A percentile compares a stretch with the other conserved stretches of the same genome.
Conservation (phyloP, 2,797 vertebrate genomes). For the Ctenopoma kingsleyae region DNA sequence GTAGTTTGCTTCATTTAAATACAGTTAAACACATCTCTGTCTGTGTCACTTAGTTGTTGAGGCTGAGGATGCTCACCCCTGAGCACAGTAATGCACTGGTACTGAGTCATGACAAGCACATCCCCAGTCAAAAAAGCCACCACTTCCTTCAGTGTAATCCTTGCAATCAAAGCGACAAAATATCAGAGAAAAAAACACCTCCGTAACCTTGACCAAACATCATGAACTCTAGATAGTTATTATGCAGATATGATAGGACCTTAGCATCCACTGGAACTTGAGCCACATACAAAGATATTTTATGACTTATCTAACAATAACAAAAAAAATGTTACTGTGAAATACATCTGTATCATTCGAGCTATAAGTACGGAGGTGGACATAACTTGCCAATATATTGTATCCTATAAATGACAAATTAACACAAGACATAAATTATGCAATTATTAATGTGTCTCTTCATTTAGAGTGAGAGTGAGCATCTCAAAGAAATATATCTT, state of each 20-base stretch:
- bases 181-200: constrained; percentile 12
- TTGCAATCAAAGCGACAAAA: constrained; percentile 26
- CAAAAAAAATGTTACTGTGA: constrained; percentile 29
- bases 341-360: constrained; percentile 50
- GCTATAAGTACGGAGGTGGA: constrained; percentile 33
- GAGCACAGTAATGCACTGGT: constrained; percentile 4
- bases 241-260: constrained; percentile 5
- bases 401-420: constrained; percentile 65
- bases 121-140: constrained; percentile 39
- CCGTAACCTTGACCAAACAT: constrained; percentile 1
- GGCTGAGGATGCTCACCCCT: constrained; percentile 16
- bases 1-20: constrained; percentile 30
- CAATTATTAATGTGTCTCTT: constrained; percentile 65
- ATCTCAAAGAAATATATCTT: constrained; percentile 9
- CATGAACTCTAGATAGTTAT: constrained; percentile 7
- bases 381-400: constrained; percentile 49
- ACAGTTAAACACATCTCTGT: constrained; percentile 21
- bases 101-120: constrained; percentile 35
- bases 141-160: constrained; percentile 4
- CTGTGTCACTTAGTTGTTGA: constrained; percentile 19
- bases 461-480: constrained; percentile 48
- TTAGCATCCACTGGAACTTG: neutral
- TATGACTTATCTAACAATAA: neutral
- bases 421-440: constrained; percentile 62
- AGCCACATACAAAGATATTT: constrained; percentile 1